Base-by-base conservation (phyloP, 1,140 invertebrate species). In the Reticulitermes speratus region DNA sequence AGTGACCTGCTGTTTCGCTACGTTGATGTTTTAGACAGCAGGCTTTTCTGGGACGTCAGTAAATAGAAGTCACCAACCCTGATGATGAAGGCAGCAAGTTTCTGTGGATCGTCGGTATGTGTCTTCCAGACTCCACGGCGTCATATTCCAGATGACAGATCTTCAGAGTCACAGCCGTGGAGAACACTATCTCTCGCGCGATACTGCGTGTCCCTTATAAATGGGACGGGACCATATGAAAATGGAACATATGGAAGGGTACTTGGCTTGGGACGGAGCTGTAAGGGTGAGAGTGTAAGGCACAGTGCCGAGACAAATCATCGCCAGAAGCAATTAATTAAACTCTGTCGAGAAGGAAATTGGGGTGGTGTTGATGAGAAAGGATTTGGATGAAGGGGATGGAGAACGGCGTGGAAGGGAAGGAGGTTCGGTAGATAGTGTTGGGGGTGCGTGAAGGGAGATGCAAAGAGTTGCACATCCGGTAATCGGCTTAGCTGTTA, bases 401-500 rank as follows among this genome's bases (percentile, higher is more conserved):
- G 9, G 25, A 30, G 65, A 16, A n/a, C 9, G 65, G 9, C 25
- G n/a, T 75, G n/a, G 65, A 30, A 75, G n/a, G 65, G 65, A 75
- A 65, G 59, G 19, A 75, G 65, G 65, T 75, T 75, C n/a, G 7
- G 65, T 30, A 30, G n/a, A 30, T 55, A 16, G 52, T 55, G 19
- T 55, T 55, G n/a, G 65, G 11, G 65, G 65, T 75, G 65, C 65
- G 14, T 75, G 19, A 25, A 75, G n/a, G 65, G 65, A 16, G 65
- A 14, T 75, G 65, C 65, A 75, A 75, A 75, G n/a, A 65, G 8
- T 25, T 75, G 25, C 65, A 75, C 65, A 75, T 75, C 65, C 65
- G n/a, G 65, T 75, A 75, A 75, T 75, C 65, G n/a, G 65, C 65
- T 75, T 75, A 75, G n/a, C 65, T 75, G 65, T 75, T 75, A 75